Evolutionary conservation across 92 coral and sea anemone genomes (phyloP).

Genomic region (Chrysogorgia sp.): DNA sequence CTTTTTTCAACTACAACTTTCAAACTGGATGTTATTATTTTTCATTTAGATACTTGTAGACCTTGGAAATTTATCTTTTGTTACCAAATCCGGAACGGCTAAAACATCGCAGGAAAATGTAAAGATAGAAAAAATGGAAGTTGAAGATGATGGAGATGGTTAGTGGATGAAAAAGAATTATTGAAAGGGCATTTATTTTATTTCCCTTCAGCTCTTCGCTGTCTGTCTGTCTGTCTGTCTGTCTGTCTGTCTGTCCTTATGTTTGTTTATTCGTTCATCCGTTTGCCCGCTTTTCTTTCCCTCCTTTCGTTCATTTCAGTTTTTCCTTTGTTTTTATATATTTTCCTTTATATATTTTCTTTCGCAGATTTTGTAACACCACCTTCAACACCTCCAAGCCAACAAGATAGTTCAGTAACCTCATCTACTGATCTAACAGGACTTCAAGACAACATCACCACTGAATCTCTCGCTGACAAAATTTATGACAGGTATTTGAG

Average conservation of each 20-base stretch:
- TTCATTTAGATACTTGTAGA: conserved; percentile 52
- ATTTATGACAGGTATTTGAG: conserved; percentile 89
- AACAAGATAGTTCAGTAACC: conserved; percentile 50
- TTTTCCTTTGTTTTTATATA: not conserved
- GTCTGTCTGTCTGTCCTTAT: too few relatives aligned
- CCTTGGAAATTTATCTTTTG: conserved; percentile 66
- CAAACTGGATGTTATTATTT: not conserved
- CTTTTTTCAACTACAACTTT: too few relatives aligned
- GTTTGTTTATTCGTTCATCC: not conserved
- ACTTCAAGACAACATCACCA: conserved; percentile 54
- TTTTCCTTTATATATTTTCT: not conserved
- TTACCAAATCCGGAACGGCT: conserved; percentile 58
- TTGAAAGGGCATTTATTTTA: not conserved
- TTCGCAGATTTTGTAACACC: conserved; percentile 88
- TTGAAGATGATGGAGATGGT: conserved; percentile 44
- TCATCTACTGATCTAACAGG: conserved; percentile 15
- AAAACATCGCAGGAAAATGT: conserved; percentile 16
- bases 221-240: too few relatives aligned
- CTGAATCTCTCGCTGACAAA: conserved; percentile 62
- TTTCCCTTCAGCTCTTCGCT: not conserved
- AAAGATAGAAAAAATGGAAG: conserved; percentile 21
- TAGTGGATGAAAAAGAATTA: not conserved
- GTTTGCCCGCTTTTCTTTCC: not conserved
- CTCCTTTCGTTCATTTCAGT: not conserved
- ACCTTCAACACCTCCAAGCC: conserved; percentile 90